Conservation (phyloP, 2,888 invertebrate species). For the Drosophila atripex region DNA sequence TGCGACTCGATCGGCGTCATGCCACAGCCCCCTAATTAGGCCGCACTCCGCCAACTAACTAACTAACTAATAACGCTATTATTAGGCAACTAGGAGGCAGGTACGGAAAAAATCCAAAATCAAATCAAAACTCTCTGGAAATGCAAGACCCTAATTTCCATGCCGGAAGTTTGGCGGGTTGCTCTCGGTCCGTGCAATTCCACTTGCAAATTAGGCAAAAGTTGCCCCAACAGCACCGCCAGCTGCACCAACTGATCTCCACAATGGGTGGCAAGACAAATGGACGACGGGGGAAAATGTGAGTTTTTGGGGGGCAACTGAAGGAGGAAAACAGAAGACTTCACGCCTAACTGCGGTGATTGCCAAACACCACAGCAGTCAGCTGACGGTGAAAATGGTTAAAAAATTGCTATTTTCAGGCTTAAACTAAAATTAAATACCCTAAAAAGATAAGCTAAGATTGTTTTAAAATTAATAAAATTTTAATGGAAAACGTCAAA, state of each 20-base stretch:
- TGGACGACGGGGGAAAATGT: conserved; percentile 13
- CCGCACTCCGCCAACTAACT: conserved; percentile 55
- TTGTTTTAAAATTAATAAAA: too few species aligned
- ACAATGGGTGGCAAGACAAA: conserved; percentile 24
- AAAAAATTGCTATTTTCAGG: not conserved
- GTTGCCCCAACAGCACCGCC: conserved; percentile 44
- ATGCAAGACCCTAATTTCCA: conserved; percentile 67
- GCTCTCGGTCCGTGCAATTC: conserved; percentile 62
- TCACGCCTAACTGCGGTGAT: conserved; percentile 70
- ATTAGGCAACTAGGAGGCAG: conserved; percentile 58
- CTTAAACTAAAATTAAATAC: not conserved
- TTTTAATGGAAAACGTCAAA: too few species aligned
- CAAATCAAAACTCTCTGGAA: conserved; percentile 65
- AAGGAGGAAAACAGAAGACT: conserved; percentile 55
- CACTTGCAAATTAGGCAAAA: conserved; percentile 70
- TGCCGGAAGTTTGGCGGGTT: conserved; percentile 66
- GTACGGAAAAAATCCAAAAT: conserved; percentile 29
- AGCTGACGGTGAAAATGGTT: conserved; percentile 15
- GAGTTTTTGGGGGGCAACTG: conserved; percentile 5
- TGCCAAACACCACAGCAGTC: conserved; percentile 41
- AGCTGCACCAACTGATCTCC: conserved; percentile 37
- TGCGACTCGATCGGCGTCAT: conserved; percentile 23
- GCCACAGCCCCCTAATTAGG: conserved; percentile 40
- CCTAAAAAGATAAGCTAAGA: not conserved
- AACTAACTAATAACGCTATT: conserved; percentile 66